Base-by-base conservation (phyloP, 92 coral and sea anemone species). In the Phenganax marumi region DNA sequence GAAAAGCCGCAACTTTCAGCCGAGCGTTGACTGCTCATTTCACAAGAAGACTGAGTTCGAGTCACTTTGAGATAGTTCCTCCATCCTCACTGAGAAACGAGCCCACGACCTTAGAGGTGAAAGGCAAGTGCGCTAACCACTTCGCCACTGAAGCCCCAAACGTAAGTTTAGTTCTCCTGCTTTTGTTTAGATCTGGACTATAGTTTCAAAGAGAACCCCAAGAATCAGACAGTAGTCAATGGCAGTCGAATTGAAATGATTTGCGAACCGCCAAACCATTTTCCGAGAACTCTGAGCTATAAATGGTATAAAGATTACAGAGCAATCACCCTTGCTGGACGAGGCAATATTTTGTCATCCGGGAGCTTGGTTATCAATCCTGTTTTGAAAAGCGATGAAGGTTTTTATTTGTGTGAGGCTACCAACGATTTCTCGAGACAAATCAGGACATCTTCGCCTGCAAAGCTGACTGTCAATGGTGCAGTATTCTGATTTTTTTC, bases 371-470 rank as follows among this genome's bases (percentile, higher is more conserved):
- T 80, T 12, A 81, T 95, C 24, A 64, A 65, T 16, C 88, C 91
- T 7, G 83, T 91, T 33, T 87, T 87, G 70, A 95, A 95, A 23
- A 81, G 96, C 10, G 98, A 95, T 77, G 95, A 95, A 85, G 98
- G 97, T n/a, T 82, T 76, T 18, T 95, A 92, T 82, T 89, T 95
- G 85, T 95, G 98, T 50, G 93, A 89, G 79, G 98, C 89, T 33
- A 85, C 70, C 12, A 95, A 95, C 80, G 68, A 69, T 24, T 26
- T 72, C 8, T 62, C 89, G 50, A 52, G 56, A 0, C 89, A 81
- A 16, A 84, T 90, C 39, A 89, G 98, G 51, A 73, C 98, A 9
- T 95, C 98, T 0, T 52, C 50, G 6, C 39, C 71, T 49, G 98
- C 97, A 39, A 56, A 50, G 50, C 64, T 95, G 8, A 92, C 91